Conservation (phyloP, 2,113 vertebrate genomes). For the Leptobrachium leishanense region DNA sequence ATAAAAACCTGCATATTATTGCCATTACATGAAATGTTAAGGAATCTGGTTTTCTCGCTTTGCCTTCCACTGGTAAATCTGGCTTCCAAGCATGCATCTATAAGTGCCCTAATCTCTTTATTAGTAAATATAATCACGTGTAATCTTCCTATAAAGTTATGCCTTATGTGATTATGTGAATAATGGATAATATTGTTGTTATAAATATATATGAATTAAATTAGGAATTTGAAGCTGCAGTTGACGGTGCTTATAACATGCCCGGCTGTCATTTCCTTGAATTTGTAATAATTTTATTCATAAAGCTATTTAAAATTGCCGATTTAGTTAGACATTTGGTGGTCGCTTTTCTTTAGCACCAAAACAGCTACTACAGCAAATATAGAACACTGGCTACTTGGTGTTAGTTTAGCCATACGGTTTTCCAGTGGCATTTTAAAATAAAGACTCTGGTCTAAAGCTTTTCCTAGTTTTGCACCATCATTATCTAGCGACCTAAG, state of each 20-base stretch:
- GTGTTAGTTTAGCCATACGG: too few species aligned
- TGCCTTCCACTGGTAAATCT: not conserved
- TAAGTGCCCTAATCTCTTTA: not conserved
- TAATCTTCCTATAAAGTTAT: not conserved
- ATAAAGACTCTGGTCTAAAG: too few species aligned
- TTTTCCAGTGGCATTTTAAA: too few species aligned
- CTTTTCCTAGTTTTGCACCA: too few species aligned
- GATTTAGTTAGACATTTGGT: too few species aligned
- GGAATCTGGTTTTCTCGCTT: not conserved
- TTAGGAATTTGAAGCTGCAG: not conserved
- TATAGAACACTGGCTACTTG: too few species aligned
- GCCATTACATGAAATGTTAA: not conserved
- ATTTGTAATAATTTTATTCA: too few species aligned
- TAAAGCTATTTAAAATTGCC: too few species aligned
- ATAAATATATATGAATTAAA: not conserved
- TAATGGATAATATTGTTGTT: not conserved
- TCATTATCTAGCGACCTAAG: too few species aligned
- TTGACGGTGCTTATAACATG: not conserved
- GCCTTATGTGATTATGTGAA: not conserved
- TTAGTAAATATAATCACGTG: conserved; percentile 1
- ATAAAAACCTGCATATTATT: not conserved
- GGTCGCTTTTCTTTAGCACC: too few species aligned
- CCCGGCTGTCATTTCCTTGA: too few species aligned
- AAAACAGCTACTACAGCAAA: too few species aligned
- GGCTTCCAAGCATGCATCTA: not conserved